Base-by-base conservation (phyloP, 2,797 vertebrate genomes). In the Lutjanus argentimaculatus region DNA sequence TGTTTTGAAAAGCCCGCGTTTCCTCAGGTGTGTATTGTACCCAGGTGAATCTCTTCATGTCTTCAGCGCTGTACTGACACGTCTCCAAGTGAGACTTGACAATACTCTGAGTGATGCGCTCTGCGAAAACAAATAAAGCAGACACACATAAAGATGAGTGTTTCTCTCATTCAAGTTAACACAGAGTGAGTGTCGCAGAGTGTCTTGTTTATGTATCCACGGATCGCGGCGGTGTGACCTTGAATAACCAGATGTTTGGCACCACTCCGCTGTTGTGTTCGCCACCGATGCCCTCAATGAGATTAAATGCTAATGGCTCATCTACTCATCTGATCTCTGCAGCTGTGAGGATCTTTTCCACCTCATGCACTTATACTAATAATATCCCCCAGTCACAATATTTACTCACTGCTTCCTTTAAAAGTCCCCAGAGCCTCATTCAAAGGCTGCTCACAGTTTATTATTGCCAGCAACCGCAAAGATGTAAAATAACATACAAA, bases 41-140 rank as follows among this genome's bases (percentile, higher is more conserved):
- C 96, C 97, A 98, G 0, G 95, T 96, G 76, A 97, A 92, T 87
- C 93, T 95, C 94, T 97, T 97, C 88, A 98, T 94, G 91, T 98
- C 97, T 71, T 98, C 97, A 0, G 93, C 89, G 1, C 96, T 98
- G 95, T 97, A 97, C 92, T 97, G 97, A 88, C 97, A 97, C 0
- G 97, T 98, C 90, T 98, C 97, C 89, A 97, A 69, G 88, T 98
- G 97, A 0, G 97, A 98, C 88, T 97, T 97, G 22, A 98, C 93
- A 70, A 98, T 96, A 22, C 96, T 97, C 94, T 97, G 97, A n/a
- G 96, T 96, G 80, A 97, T 95, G 36, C 91, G 95, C 85, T 98
- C 97, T 98, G 94, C 19, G 52, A 71, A 79, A 83, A 48, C 67
- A 80, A 75, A 79, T 5, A 74, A 25, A 43, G 22, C 25, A 84